Percentiles rank a stretch among this genome's conserved stretches.
Conservation (phyloP, 2,888 invertebrate genomes). For the Phortica magna region DNA sequence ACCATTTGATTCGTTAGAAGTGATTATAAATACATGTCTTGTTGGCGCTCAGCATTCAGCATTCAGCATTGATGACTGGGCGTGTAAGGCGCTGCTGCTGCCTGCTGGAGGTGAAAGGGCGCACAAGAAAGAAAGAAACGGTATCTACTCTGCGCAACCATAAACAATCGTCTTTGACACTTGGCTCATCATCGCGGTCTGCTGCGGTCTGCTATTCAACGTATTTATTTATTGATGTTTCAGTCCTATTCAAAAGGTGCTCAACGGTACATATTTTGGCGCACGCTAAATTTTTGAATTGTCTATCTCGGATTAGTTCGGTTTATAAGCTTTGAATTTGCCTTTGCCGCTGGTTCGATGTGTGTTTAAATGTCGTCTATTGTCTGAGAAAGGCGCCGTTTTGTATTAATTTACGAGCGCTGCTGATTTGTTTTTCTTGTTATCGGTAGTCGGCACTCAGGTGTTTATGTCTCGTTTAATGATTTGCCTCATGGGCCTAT, state of each 20-base stretch:
- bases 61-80: background rate
- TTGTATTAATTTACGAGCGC: background rate
- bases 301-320: background rate
- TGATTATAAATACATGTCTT: background rate
- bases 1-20: background rate
- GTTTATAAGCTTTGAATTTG: background rate
- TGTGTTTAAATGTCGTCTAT: background rate
- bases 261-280: slow-evolving; percentile 27
- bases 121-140: background rate
- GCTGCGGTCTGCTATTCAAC: no score
- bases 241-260: background rate
- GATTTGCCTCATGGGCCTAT: slow-evolving; percentile 10
- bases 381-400: background rate
- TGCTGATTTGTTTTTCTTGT: slow-evolving; percentile 6
- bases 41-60: background rate
- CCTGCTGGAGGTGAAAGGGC: background rate
- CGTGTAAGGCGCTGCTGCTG: background rate
- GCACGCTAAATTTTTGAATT: slow-evolving; percentile 21
- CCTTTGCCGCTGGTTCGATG: background rate
- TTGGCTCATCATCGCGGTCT: no score
- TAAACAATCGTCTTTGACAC: background rate
- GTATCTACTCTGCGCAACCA: background rate
- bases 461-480: slow-evolving; percentile 13
- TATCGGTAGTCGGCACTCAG: slow-evolving; percentile 10
- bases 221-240: background rate